Conservation (phyloP, 2,113 vertebrate genomes). For the Panthera tigris region DNA sequence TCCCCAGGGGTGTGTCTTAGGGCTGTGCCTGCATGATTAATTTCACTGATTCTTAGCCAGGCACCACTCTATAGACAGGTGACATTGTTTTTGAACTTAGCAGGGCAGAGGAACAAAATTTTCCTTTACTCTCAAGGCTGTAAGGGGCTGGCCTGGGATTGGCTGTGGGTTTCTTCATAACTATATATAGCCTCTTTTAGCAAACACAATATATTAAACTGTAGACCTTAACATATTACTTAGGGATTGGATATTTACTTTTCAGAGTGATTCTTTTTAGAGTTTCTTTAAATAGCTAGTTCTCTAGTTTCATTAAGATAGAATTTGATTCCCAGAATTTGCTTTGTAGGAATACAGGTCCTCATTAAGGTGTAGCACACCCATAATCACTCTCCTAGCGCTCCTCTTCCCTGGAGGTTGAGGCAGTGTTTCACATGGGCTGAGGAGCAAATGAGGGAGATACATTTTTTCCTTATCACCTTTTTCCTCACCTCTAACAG, state of each 20-base stretch:
- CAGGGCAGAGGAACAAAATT: neutral
- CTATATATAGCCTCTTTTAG: neutral
- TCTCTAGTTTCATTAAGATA: constrained; percentile 50
- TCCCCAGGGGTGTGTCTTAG: neutral
- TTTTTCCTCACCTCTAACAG: neutral
- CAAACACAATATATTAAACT: constrained; percentile 36
- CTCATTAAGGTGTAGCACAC: neutral
- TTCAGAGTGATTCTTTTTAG: constrained; percentile 35
- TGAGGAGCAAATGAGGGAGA: neutral
- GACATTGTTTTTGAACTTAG: constrained; percentile 32
- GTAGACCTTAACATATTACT: neutral
- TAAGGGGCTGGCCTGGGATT: neutral
- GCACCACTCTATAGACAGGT: neutral
- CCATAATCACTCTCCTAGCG: neutral
- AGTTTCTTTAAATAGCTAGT: constrained; percentile 39
- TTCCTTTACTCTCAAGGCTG: constrained; percentile 2
- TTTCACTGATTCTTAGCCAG: neutral
- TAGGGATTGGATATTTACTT: constrained; percentile 35
- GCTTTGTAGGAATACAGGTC: neutral
- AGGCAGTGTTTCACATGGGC: neutral
- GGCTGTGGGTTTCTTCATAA: constrained; percentile 34
- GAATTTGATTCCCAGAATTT: constrained; percentile 26
- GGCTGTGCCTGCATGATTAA: neutral
- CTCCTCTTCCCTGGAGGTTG: neutral
- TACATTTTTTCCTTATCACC: neutral